Evolutionary conservation across 2,797 vertebrate species (phyloP), one percentile per base, ranked within the genome.

Genomic region (Varecia variegata): DNA sequence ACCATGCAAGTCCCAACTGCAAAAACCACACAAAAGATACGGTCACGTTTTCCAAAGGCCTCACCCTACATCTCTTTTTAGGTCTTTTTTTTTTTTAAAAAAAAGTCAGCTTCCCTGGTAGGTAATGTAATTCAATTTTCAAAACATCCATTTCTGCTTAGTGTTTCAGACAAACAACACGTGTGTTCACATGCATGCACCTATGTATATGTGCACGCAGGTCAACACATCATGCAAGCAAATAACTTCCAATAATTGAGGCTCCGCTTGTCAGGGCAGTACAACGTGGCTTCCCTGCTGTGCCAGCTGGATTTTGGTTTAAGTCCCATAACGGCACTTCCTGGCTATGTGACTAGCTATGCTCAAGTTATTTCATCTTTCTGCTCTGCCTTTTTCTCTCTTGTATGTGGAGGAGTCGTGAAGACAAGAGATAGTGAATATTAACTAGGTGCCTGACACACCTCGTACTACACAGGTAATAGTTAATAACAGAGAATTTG

Each of bases 221-320:
- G n/a, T 21, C 38, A 60, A 82, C 27, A 11, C 27, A n/a, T 30
- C 3, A 7, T 8, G 14, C 0, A 0, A 23, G 13, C 18, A 0
- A 56, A n/a, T 47, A 25, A 58, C n/a, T 38, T 21, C 71, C 13
- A 54, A 32, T 13, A 32, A 43, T 0, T 23, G 38, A 50, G 43
- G 12, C 17, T 60, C 25, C 3, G 0, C 47, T 5, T 79, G 32
- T 45, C 5, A 2, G 21, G 65, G 62, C 17, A 23, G 71, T 18
- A 5, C 23, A 32, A 2, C 0, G 0, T 1, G 50, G 43, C n/a
- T 40, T 40, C 73, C 40, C 45, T 0, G 0, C 20, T 7, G 4
- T 11, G 56, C 65, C 4, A 1, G 18, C 12, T 5, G 3, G 60
- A 50, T 5, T 54, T 54, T 5, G 18, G 65, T 20, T 35, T 9